Conservation (phyloP, 2,888 invertebrate genomes). For the Machimus rusticus region DNA sequence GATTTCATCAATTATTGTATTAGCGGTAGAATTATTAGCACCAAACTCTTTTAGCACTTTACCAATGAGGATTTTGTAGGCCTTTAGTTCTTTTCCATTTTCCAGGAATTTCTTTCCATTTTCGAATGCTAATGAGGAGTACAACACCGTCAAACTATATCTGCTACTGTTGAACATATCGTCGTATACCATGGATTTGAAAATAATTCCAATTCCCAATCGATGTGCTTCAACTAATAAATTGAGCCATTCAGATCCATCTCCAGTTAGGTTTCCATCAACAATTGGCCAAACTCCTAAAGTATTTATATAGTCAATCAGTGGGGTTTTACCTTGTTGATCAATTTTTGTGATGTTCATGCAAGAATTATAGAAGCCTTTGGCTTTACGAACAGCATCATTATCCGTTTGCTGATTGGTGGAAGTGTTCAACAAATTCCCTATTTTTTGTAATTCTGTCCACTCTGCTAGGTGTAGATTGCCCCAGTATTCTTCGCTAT, state of each 20-base stretch:
- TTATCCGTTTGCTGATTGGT: neutral
- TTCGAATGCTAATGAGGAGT: neutral
- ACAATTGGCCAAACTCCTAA: constrained; percentile 6
- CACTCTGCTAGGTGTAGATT: neutral
- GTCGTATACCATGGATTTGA: neutral
- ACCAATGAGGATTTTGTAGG: constrained; percentile 12
- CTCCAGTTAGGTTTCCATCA: neutral
- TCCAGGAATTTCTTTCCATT: neutral
- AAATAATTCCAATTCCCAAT: neutral
- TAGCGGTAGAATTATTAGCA: neutral
- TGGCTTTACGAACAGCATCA: constrained; percentile 1
- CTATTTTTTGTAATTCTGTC: neutral
- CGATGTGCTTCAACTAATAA: neutral
- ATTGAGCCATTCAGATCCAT: neutral
- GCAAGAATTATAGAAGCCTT: neutral
- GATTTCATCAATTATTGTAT: neutral
- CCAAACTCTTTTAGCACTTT: neutral
- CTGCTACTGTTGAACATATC: neutral
- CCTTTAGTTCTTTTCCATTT: neutral
- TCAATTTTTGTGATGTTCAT: neutral
- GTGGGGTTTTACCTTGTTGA: neutral
- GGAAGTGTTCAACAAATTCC: neutral
- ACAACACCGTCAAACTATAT: neutral
- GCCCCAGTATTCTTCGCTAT: neutral
- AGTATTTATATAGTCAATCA: neutral